These are phyloP conservation scores for Calidris pugnax DNA, from an alignment of 2,113 vertebrate species.

Conservation along the genomic window DNA sequence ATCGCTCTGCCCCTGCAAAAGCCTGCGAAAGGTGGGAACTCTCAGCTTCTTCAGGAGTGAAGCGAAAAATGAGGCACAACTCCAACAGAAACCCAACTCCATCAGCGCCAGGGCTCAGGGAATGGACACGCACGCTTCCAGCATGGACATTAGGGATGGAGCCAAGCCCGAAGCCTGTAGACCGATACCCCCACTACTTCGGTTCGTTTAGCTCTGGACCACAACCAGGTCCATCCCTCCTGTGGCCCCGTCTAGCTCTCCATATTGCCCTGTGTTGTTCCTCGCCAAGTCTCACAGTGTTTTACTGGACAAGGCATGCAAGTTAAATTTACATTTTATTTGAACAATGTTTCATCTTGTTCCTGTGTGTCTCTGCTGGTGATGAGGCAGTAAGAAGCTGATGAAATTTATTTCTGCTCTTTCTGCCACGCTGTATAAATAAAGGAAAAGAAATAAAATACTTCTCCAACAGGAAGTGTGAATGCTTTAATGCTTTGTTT, in stretches of 20 bases:
- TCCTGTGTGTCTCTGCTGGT: conserved; percentile 31
- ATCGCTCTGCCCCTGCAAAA: not conserved
- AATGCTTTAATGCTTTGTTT: conserved; percentile 62
- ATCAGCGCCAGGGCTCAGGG: not conserved
- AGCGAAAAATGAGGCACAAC: not conserved
- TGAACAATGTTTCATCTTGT: conserved; percentile 50
- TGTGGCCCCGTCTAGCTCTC: not conserved
- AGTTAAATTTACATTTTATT: conserved; percentile 60
- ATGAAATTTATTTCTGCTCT: conserved; percentile 53
- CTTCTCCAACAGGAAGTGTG: conserved; percentile 60
- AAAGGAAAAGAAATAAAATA: conserved; percentile 41
- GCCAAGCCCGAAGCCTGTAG: not conserved
- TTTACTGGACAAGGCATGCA: conserved; percentile 1
- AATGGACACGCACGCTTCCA: not conserved
- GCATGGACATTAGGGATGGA: not conserved
- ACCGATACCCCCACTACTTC: not conserved
- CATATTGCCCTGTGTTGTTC: not conserved
- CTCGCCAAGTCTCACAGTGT: not conserved
- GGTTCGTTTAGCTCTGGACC: not conserved
- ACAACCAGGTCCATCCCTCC: not conserved
- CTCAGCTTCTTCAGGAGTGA: accelerated
- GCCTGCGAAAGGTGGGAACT: not conserved
- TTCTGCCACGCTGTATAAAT: conserved; percentile 27
- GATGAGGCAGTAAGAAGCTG: conserved; percentile 32
- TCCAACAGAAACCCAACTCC: not conserved